A percentile compares a stretch with the other conserved stretches of the same genome.
Evolutionary conservation across 1,140 invertebrate species (phyloP).

Genomic region (Monochamus saltuarius): DNA sequence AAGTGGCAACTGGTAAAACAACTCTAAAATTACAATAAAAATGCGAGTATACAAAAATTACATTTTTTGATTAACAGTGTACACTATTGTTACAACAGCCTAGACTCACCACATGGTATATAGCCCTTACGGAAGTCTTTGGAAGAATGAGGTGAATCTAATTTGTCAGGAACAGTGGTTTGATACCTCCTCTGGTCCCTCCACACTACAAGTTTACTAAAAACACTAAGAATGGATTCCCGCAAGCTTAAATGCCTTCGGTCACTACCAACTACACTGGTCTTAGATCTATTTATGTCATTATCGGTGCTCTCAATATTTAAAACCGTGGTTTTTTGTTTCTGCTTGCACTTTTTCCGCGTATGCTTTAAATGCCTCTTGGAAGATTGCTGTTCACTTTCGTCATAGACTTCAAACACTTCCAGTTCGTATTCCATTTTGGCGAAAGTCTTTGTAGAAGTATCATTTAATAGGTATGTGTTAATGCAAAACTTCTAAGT

Average conservation of each 20-base stretch:
- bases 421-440: slow-evolving; percentile 52
- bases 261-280: slow-evolving; percentile 47
- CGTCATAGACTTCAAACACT: slow-evolving; percentile 51
- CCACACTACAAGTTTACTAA: slow-evolving; percentile 67
- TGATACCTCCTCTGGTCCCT: slow-evolving; percentile 56
- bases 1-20: too few relatives aligned
- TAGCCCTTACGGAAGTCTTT: slow-evolving; percentile 60
- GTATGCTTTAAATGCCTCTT: slow-evolving; percentile 47
- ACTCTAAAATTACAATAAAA: too few relatives aligned
- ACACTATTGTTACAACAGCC: too few relatives aligned
- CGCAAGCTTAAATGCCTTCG: slow-evolving; percentile 54
- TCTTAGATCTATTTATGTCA: slow-evolving; percentile 45
- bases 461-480: slow-evolving; percentile 13
- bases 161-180: slow-evolving; percentile 61
- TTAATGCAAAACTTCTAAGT: not conserved
- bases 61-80: not conserved
- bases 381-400: slow-evolving; percentile 40
- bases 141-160: slow-evolving; percentile 55
- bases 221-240: slow-evolving; percentile 64
- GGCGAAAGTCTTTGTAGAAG: not conserved
- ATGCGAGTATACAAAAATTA: too few relatives aligned
- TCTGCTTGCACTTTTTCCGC: slow-evolving; percentile 50
- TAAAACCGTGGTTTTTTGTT: slow-evolving; percentile 35
- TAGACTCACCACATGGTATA: slow-evolving; percentile 52
- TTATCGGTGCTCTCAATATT: slow-evolving; percentile 37